phyloP scores from a whole-genome alignment of 1,140 invertebrate species.

The Neuroterus valhalla region DNA sequence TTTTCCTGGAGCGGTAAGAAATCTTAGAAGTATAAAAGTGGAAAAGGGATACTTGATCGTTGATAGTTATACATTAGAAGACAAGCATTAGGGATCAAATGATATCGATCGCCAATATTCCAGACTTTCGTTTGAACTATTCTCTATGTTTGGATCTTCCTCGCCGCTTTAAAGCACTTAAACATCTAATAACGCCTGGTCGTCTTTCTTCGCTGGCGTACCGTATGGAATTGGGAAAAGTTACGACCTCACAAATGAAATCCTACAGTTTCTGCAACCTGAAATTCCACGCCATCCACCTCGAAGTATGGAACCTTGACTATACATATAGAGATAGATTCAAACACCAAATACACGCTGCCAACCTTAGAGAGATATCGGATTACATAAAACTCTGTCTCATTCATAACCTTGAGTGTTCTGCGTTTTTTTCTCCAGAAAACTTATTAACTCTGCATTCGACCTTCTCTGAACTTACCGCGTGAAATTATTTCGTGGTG shows the following conservation, averaged over 20 bases:
- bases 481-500: too few relatives aligned
- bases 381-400: neutral
- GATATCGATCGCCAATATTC: neutral
- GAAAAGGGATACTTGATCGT: neutral
- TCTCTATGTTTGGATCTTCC: slow-evolving; percentile 6
- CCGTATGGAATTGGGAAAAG: slow-evolving; percentile 22
- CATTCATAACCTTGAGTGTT: neutral
- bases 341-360: neutral
- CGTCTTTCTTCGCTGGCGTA: slow-evolving; percentile 1
- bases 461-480: too few relatives aligned
- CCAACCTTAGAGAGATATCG: neutral
- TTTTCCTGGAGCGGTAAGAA: neutral
- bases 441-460: slow-evolving; percentile 14
- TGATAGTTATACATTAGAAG: neutral
- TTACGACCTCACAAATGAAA: slow-evolving; percentile 26
- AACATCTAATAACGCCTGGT: slow-evolving; percentile 19
- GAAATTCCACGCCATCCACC: neutral
- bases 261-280: slow-evolving; percentile 5
- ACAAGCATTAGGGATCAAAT: neutral
- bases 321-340: neutral
- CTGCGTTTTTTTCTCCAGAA: neutral
- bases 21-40: neutral
- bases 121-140: neutral
- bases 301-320: neutral
- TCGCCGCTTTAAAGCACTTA: slow-evolving; percentile 15